phyloP scores from a whole-genome alignment of 2,888 invertebrate genomes.

The Drosophila limbata region DNA sequence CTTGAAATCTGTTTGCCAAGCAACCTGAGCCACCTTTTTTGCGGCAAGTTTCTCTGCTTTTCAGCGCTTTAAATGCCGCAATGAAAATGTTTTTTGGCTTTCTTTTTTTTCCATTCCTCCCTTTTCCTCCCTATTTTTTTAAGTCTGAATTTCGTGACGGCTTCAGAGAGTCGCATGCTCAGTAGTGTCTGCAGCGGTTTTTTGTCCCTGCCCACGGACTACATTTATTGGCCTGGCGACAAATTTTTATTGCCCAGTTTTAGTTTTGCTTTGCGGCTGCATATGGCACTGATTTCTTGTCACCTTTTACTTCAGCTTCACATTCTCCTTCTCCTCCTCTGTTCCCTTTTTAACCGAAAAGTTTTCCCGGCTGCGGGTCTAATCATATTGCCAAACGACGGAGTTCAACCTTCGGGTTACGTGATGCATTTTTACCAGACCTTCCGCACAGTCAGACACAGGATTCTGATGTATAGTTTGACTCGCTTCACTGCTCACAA shows the following conservation, averaged over 20 bases:
- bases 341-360: conserved; percentile 33
- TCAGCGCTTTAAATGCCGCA: conserved; percentile 54
- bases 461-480: conserved; percentile 43
- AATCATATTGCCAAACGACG: conserved; percentile 69
- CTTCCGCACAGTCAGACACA: conserved; percentile 25
- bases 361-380: conserved; percentile 61
- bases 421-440: conserved; percentile 73
- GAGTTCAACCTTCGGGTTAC: conserved; percentile 53
- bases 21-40: conserved; percentile 47
- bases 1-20: conserved; percentile 57
- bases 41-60: conserved; percentile 31
- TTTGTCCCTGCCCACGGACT: conserved; percentile 26
- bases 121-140: conserved; percentile 20
- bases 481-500: conserved; percentile 65
- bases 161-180: conserved; percentile 20
- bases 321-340: neutral
- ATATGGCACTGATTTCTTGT: conserved; percentile 66
- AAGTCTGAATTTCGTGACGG: conserved; percentile 12
- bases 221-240: conserved; percentile 77
- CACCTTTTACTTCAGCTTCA: conserved; percentile 14
- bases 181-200: conserved; percentile 14
- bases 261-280: conserved; percentile 64
- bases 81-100: conserved; percentile 63
- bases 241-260: conserved; percentile 76
- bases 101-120: conserved; percentile 7